These are phyloP conservation scores for Nemotelus nigrinus DNA, from an alignment of 2,888 invertebrate species.

Conservation along the genomic window DNA sequence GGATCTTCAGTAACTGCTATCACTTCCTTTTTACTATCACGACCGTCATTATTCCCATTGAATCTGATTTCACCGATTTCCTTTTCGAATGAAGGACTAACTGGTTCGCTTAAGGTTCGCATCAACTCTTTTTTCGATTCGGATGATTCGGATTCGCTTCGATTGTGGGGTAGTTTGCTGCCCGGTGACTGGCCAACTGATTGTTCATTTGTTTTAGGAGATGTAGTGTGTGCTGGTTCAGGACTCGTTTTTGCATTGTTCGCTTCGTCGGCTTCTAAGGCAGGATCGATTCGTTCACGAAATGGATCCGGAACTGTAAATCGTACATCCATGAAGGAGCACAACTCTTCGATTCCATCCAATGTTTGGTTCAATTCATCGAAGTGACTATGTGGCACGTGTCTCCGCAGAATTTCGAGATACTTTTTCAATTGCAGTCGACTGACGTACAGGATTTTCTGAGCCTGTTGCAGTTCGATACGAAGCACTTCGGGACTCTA, in stretches of 20 bases:
- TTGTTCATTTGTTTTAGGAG: background rate
- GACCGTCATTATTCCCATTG: background rate
- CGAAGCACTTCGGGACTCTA: constrained; percentile 65
- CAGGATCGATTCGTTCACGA: constrained; percentile 61
- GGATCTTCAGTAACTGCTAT: background rate
- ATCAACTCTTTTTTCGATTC: constrained; percentile 42
- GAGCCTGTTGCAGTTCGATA: constrained; percentile 65
- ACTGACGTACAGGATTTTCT: constrained; percentile 65
- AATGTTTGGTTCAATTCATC: constrained; percentile 63
- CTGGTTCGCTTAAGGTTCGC: background rate
- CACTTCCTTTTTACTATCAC: background rate
- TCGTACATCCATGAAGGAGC: constrained; percentile 61
- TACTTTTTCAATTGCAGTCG: constrained; percentile 64
- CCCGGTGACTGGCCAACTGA: background rate
- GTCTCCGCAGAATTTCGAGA: constrained; percentile 61
- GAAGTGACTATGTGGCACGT: constrained; percentile 58
- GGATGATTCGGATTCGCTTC: background rate
- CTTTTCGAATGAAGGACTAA: constrained; percentile 19
- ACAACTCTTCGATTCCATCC: constrained; percentile 67
- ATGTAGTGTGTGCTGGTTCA: constrained; percentile 11
- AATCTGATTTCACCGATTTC: constrained; percentile 6
- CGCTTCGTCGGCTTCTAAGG: constrained; percentile 64
- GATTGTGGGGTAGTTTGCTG: background rate
- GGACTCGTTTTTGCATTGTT: constrained; percentile 51
- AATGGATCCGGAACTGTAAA: constrained; percentile 58